These are phyloP conservation scores for Tadarida brasiliensis DNA, from an alignment of 2,797 vertebrate species.

Conservation along the genomic window DNA sequence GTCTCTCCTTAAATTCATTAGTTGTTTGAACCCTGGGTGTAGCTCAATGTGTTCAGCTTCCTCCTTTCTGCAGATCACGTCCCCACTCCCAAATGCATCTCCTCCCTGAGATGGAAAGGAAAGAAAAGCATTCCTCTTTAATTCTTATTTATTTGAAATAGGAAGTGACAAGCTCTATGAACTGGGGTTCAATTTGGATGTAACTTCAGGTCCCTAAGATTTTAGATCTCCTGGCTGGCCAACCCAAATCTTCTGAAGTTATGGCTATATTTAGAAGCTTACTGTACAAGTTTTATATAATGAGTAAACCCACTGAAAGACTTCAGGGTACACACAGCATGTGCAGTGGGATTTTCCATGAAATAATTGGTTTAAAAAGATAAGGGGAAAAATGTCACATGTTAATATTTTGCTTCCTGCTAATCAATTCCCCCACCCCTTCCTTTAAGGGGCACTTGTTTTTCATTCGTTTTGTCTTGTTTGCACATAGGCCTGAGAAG, in stretches of 20 bases:
- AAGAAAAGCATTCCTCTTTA: neutral
- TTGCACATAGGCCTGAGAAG: neutral
- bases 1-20: neutral
- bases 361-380: constrained; percentile 39
- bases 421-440: neutral
- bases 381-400: neutral
- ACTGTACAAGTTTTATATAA: neutral
- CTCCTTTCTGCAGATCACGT: neutral
- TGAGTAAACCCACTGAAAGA: neutral
- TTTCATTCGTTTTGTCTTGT: neutral
- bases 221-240: neutral
- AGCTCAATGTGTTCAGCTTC: neutral
- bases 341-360: neutral
- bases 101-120: neutral
- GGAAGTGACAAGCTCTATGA: neutral
- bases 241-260: constrained; percentile 7
- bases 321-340: neutral
- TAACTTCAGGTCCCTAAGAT: neutral
- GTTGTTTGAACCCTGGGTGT: neutral
- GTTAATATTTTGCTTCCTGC: constrained; percentile 12
- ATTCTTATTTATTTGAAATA: neutral
- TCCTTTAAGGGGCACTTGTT: neutral
- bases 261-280: neutral
- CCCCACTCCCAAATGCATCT: neutral
- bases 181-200: neutral